A percentile compares a stretch with the other conserved stretches of the same genome.
Conservation (phyloP, 2,888 invertebrate species). For the Cynaeus angustus region DNA sequence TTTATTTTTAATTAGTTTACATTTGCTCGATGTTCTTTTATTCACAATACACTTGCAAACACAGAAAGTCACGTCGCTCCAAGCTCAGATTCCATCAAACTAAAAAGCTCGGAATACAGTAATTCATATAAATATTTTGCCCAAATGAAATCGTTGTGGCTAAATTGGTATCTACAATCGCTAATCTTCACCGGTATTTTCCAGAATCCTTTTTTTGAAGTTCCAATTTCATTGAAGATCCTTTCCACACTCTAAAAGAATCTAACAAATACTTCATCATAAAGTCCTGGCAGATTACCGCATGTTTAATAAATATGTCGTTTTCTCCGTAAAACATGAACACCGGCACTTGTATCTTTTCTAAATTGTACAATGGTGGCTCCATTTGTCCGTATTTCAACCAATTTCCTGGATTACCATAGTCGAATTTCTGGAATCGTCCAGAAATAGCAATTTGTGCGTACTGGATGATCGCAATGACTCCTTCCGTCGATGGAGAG, state of each 20-base stretch:
- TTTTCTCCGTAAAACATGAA: slow-evolving; percentile 16
- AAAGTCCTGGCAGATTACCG: neutral
- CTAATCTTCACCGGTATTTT: neutral
- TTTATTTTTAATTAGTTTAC: too few species aligned
- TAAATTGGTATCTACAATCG: slow-evolving; percentile 2
- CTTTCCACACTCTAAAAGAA: slow-evolving; percentile 16
- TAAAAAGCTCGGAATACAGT: slow-evolving; percentile 1
- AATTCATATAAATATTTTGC: neutral
- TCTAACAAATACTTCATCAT: neutral
- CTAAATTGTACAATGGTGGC: slow-evolving; percentile 15
- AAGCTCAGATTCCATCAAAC: neutral
- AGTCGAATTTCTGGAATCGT: slow-evolving; percentile 29
- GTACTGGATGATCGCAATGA: slow-evolving; percentile 15
- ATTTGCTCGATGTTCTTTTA: neutral
- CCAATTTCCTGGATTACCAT: slow-evolving; percentile 4
- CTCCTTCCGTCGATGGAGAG: neutral
- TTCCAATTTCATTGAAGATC: slow-evolving; percentile 19
- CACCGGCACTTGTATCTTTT: slow-evolving; percentile 14
- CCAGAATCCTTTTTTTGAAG: neutral
- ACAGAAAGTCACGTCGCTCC: too few species aligned
- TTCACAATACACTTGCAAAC: neutral
- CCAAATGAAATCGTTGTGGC: slow-evolving; percentile 26
- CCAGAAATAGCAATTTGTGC: slow-evolving; percentile 3
- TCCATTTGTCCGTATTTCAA: slow-evolving; percentile 5
- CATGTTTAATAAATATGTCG: slow-evolving; percentile 9